Evolutionary conservation across 1,140 invertebrate genomes (phyloP), one percentile per base, ranked within the genome.

Genomic region (Heliconius congener): DNA sequence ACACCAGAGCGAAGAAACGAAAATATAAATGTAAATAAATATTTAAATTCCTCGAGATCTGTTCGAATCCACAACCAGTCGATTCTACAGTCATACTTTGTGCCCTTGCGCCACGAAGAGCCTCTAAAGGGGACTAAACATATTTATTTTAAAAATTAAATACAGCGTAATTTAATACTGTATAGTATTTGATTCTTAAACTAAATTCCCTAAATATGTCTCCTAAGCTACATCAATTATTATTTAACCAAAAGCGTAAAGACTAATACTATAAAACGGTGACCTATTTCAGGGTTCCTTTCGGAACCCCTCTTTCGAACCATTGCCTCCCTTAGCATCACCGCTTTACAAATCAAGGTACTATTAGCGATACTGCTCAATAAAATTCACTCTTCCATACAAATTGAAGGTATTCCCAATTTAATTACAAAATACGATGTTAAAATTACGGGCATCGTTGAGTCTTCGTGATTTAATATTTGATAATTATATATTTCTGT

Each of bases 321-420:
- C 74, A 66, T 23, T 76, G 57, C 74, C 52, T 60, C 60, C 27
- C 74, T 37, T 30, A 37, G 57, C 57, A 60, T 75, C 55, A 66
- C 66, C 60, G 57, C 11, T 46, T 75, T 27, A 60, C 74, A 60
- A 75, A 60, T 52, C 74, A 75, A 57, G 60, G 60, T 66, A 30
- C 27, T 30, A 30, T 66, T 30, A 66, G 60, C 27, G 13, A 66
- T 66, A 30, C 60, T 16, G 60, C 74, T 66, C 74, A 66, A 75
- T 76, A 76, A 76, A 76, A 76, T 42, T 39, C 74, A 60, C 37
- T 76, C 74, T 66, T 42, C 74, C 74, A 39, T 76, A 70, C 37
- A 76, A 76, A 42, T 60, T 76, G 11, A 60, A 66, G 73, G 73
- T 74, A 66, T 39, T 66, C 57, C 39, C 74, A 42, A 52, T 76